Evolutionary conservation across 2,797 vertebrate genomes (phyloP).

Genomic region (Arctocebus calabarensis): DNA sequence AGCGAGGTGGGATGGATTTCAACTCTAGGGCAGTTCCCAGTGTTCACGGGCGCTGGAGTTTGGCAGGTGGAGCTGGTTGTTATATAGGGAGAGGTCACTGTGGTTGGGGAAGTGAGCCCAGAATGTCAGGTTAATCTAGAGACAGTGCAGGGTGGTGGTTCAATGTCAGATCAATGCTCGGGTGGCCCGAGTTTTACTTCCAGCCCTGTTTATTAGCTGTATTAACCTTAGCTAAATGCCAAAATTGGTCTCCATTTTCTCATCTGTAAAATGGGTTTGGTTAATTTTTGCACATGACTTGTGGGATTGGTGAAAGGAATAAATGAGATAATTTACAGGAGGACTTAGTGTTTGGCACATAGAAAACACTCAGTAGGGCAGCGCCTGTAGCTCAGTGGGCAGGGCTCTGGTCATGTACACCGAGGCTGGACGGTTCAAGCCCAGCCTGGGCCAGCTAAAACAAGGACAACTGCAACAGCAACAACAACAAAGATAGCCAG

Average conservation of each 20-base stretch:
- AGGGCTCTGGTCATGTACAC: too few species aligned
- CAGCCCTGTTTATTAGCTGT: not conserved
- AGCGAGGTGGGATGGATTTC: not conserved
- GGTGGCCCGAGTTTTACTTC: not conserved
- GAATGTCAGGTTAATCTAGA: too few species aligned
- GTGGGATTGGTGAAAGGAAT: not conserved
- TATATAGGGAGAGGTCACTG: not conserved
- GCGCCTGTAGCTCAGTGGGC: too few species aligned
- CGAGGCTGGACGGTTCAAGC: too few species aligned
- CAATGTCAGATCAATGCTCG: not conserved
- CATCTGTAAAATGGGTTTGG: not conserved
- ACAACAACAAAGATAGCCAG: too few species aligned
- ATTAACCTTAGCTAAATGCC: not conserved
- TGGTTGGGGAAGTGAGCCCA: not conserved
- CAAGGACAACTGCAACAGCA: too few species aligned
- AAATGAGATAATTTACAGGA: not conserved
- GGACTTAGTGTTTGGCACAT: not conserved
- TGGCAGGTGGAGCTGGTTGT: not conserved
- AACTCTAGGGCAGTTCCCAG: not conserved
- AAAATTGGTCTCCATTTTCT: not conserved
- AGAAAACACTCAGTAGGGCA: too few species aligned
- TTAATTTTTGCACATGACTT: not conserved
- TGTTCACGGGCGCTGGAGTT: not conserved
- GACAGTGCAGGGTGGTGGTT: accelerated
- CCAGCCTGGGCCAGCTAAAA: too few species aligned